These are phyloP conservation scores for Epizoanthus illoricatus DNA, from an alignment of 92 coral and sea anemone species.

Conservation along the genomic window DNA sequence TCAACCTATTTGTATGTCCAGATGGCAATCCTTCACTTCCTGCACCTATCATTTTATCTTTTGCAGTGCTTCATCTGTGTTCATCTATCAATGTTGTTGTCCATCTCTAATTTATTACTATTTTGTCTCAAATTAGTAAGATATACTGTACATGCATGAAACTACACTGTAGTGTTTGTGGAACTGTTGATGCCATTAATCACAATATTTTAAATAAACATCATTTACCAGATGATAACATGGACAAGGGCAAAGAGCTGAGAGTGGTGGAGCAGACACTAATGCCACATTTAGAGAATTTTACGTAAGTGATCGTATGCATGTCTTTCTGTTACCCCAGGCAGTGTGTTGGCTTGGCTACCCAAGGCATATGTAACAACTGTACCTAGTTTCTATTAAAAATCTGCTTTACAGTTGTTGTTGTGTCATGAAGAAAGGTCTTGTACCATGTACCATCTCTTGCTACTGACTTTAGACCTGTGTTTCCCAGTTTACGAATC, in stretches of 20 bases:
- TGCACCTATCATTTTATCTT: too few relatives aligned
- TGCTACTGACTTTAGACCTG: too few relatives aligned
- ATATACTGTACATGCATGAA: neutral
- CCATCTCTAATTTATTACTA: too few relatives aligned
- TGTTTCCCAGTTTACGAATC: too few relatives aligned
- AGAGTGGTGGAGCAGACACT: conserved; percentile 92
- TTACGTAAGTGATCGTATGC: conserved; percentile 60
- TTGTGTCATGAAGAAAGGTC: too few relatives aligned
- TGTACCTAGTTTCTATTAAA: neutral
- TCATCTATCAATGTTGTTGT: too few relatives aligned
- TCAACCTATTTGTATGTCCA: too few relatives aligned
- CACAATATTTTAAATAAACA: neutral
- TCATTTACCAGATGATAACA: conserved; percentile 76
- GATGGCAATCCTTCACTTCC: too few relatives aligned
- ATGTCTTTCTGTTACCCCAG: neutral
- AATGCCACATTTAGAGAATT: conserved; percentile 86
- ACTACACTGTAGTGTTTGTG: neutral
- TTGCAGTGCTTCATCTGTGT: too few relatives aligned
- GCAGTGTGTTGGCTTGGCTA: neutral
- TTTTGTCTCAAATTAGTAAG: too few relatives aligned
- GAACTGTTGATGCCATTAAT: neutral
- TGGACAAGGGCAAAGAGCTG: conserved; percentile 92
- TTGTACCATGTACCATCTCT: too few relatives aligned
- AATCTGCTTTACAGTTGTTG: neutral
- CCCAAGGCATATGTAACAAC: neutral